Base-by-base conservation (phyloP, 2,888 invertebrate species). In the Brachylomia viminalis region DNA sequence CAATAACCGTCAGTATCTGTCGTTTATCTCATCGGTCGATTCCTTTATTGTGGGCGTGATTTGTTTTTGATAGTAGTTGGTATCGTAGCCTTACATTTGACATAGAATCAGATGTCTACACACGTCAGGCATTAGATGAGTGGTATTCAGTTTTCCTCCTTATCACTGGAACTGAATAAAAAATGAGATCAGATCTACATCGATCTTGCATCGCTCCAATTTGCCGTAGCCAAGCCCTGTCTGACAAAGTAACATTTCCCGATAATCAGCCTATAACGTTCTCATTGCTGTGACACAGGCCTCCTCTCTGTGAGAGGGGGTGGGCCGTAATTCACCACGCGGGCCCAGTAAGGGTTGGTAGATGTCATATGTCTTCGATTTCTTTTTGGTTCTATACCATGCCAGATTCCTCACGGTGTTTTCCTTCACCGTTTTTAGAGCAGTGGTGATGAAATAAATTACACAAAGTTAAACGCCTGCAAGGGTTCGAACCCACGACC, bases 21-120 rank as follows among this genome's bases (percentile, higher is more conserved):
- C 1, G n/a, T 69, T 72, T 79, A 86, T 77, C 86, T 69, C 30
- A 72, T 71, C 65, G 30, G 8, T 58, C 38, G 47, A 77, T 72
- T 73, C 52, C 70, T 73, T 58, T 56, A 42, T 59, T 56, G 42
- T 68, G 47, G 67, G 23, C 54, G 81, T 82, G 87, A 77, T 75
- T 84, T 80, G 76, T 76, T 85, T 82, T 84, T 73, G n/a, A 62
- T 72, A 69, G 52, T 65, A 47, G 49, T 61, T 56, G 54, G 20
- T 49, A 80, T 75, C 30, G n/a, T 45, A 45, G 45, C 8, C 8
- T 42, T 45, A 47, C 1, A 1, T 47, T 58, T 81, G 45, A 20
- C 23, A 15, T 64, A 42, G 8, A 64, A 47, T 72, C 71, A 42
- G n/a, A 71, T 47, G 30, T 49, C n/a, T 56, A 23, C 23, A 13